A percentile compares a stretch with the other conserved stretches of the same genome.
These are phyloP conservation scores for Peromyscus melanophrys DNA, from an alignment of 2,797 vertebrate genomes.

Conservation along the genomic window DNA sequence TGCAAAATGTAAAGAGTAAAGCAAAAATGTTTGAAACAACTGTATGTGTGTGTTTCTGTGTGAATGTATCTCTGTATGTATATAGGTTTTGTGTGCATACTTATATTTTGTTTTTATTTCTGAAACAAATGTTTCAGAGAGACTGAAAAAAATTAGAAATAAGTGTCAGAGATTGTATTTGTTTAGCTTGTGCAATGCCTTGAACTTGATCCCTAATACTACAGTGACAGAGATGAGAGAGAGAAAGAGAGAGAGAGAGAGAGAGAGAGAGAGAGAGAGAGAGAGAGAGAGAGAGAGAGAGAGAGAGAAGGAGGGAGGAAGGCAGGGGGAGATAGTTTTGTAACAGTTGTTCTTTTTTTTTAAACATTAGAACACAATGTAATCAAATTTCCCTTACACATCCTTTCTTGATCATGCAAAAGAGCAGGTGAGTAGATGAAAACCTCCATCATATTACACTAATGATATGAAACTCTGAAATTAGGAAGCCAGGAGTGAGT, in stretches of 20 bases:
- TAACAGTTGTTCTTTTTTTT: background rate
- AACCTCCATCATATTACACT: fast-evolving
- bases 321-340: background rate
- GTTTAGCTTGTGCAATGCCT: no score
- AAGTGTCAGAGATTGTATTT: background rate
- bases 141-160: background rate
- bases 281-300: fast-evolving
- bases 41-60: background rate
- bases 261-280: background rate
- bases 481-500: fast-evolving
- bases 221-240: background rate
- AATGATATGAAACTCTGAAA: background rate
- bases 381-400: no score
- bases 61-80: background rate
- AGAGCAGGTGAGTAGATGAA: background rate
- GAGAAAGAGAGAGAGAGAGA: background rate
- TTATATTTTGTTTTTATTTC: background rate
- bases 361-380: background rate
- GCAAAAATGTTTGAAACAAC: background rate
- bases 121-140: background rate
- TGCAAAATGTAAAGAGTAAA: background rate
- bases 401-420: background rate
- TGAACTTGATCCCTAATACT: background rate
- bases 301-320: no score
- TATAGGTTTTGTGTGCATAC: background rate